Base-by-base conservation (phyloP, 53 echinoderm and acorn worm genomes). In the Holothuria leucospilota region DNA sequence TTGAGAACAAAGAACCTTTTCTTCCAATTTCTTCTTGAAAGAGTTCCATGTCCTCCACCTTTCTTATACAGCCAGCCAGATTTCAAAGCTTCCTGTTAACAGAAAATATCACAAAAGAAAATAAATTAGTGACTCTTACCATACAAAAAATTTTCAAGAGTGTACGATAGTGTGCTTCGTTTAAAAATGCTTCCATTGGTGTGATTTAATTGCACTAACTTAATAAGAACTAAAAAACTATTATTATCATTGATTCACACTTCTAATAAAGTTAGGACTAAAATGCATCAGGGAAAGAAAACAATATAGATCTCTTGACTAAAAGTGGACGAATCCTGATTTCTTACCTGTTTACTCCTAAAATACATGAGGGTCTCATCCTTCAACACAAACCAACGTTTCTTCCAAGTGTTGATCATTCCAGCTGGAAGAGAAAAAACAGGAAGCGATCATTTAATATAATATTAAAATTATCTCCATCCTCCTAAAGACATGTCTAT, bases 311-410 rank as follows among this genome's bases (percentile, higher is more conserved):
- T 46, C 8, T 11, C 6, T 9, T 46, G 11, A 0, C 46, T 5
- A 46, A 46, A 11, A 56, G 15, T 11, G 56, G 56, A 18, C 0
- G 18, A 4, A 56, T 56, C 16, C 56, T 16, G 18, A 16, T 16
- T 13, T 13, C 5, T 56, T 53, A 95, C 95, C 95, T 95, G 95
- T 83, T 94, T 96, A 58, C 92, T 91, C 51, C 90, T 93, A 85
- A 96, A 96, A 91, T 95, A 97, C 97, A 97, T 97, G 29, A 99
- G 84, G 8, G 99, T 96, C 85, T 99, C 95, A 51, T 99, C 99
- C 71, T 95, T 69, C 49, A 99, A 82, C 3, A 99, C 95, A 95
- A 93, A 99, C 94, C 95, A 99, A 28, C 99, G 75, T 59, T 99
- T 99, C 96, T 94, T 99, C 99, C 99, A 99, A 4, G 95, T 90